A percentile compares a stretch with the other conserved stretches of the same genome.
phyloP scores from a whole-genome alignment of 1,140 invertebrate genomes.

The Brachionus rubens region DNA sequence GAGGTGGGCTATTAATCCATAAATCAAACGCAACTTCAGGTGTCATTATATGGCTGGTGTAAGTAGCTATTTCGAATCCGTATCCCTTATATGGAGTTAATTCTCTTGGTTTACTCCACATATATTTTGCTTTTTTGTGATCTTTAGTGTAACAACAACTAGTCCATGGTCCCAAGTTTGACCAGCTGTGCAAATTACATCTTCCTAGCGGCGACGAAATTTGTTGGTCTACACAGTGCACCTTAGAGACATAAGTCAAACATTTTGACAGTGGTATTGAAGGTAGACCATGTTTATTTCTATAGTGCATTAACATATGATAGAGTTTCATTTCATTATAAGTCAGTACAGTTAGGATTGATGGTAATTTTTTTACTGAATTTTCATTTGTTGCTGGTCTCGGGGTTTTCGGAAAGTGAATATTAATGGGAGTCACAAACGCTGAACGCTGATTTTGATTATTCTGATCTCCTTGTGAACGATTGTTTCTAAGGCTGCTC shows the following conservation, averaged over 20 bases:
- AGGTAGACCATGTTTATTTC: constrained; percentile 7
- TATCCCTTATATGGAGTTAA: constrained; percentile 23
- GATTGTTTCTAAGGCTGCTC: too few relatives aligned
- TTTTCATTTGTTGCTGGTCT: neutral
- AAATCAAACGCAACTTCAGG: constrained; percentile 13
- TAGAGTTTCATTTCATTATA: constrained; percentile 10
- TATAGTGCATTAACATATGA: constrained; percentile 14
- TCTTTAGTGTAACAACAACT: constrained; percentile 36
- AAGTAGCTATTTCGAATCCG: constrained; percentile 44
- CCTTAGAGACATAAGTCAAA: constrained; percentile 3
- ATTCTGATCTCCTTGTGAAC: too few relatives aligned
- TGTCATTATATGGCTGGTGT: constrained; percentile 16
- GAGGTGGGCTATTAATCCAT: constrained; percentile 25
- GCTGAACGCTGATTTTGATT: too few relatives aligned
- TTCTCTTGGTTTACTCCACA: constrained; percentile 32
- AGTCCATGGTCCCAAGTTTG: neutral
- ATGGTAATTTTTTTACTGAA: constrained; percentile 40
- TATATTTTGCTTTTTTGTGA: constrained; percentile 29
- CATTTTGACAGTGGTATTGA: constrained; percentile 16
- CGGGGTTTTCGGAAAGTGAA: too few relatives aligned
- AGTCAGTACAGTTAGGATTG: constrained; percentile 46
- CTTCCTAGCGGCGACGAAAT: constrained; percentile 11
- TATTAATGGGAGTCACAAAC: too few relatives aligned
- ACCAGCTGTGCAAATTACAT: constrained; percentile 32
- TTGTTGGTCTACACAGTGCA: constrained; percentile 20